Evolutionary conservation across 2,113 vertebrate species (phyloP).

Genomic region (Corapipo altera): DNA sequence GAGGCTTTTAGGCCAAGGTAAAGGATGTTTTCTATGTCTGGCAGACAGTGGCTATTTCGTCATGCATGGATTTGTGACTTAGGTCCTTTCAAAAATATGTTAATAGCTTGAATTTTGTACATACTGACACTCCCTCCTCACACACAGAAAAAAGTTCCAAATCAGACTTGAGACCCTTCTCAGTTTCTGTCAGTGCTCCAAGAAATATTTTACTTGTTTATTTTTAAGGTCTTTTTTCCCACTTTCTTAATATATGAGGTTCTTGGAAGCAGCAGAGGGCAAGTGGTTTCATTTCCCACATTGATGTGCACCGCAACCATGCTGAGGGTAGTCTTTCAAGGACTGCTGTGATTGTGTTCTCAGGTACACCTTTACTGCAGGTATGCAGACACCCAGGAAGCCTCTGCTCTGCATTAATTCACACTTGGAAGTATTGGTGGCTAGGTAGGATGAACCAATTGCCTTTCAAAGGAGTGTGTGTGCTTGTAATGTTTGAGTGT

Average conservation of each 20-base stretch:
- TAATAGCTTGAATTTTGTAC: neutral
- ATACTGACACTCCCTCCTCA: neutral
- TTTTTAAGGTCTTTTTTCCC: neutral
- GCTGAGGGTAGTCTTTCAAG: neutral
- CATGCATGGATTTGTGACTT: neutral
- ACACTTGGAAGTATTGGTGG: neutral
- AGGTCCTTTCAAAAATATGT: neutral
- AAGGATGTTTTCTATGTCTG: neutral
- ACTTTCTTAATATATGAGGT: neutral
- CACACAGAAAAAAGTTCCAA: rapidly evolving
- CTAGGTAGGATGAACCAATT: neutral
- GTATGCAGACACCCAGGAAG: neutral
- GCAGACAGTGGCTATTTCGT: neutral
- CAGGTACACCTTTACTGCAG: neutral
- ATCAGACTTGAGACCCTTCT: neutral
- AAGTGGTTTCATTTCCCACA: neutral
- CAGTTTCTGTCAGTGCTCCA: neutral
- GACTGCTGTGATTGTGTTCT: neutral
- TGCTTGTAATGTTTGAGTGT: rapidly evolving
- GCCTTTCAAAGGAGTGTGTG: neutral
- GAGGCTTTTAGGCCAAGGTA: neutral
- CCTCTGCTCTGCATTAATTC: neutral
- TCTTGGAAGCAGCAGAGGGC: neutral
- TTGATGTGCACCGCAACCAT: neutral
- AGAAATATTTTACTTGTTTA: neutral